Evolutionary conservation across 2,113 vertebrate genomes (phyloP).

Genomic region (Octodon degus): DNA sequence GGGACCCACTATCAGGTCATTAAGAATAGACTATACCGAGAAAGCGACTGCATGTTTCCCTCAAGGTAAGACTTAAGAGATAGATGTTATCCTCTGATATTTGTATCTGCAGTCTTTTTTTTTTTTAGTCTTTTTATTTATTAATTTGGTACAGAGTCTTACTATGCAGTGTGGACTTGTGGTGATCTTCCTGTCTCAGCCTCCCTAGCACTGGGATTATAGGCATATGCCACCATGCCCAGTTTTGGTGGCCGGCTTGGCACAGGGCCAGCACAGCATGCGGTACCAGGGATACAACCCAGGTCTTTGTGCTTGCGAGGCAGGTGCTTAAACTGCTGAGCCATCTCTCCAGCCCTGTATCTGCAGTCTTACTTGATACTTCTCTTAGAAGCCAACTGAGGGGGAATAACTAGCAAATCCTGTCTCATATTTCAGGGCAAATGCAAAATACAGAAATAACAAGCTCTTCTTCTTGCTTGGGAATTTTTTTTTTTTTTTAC

Average conservation of each 20-base stretch:
- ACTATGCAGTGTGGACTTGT: no score
- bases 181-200: no score
- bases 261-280: no score
- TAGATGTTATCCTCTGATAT: not conserved
- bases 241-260: no score
- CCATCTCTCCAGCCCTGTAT: not conserved
- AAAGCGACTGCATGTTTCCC: conserved; percentile 97
- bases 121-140: no score
- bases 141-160: no score
- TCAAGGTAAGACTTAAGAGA: conserved; percentile 90
- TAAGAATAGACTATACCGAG: conserved; percentile 92
- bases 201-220: no score
- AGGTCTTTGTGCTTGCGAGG: no score
- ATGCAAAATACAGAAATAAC: not conserved
- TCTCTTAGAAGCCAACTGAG: not conserved
- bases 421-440: not conserved
- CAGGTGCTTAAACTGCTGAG: no score
- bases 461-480: not conserved
- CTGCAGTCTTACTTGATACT: not conserved
- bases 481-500: conserved; percentile 15
- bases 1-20: conserved; percentile 98
- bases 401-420: not conserved
- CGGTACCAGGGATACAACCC: no score
- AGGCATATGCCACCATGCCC: no score
- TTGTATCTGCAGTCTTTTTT: not conserved